Evolutionary conservation across 2,797 vertebrate species (phyloP).

Genomic region (Champsocephalus gunnari): DNA sequence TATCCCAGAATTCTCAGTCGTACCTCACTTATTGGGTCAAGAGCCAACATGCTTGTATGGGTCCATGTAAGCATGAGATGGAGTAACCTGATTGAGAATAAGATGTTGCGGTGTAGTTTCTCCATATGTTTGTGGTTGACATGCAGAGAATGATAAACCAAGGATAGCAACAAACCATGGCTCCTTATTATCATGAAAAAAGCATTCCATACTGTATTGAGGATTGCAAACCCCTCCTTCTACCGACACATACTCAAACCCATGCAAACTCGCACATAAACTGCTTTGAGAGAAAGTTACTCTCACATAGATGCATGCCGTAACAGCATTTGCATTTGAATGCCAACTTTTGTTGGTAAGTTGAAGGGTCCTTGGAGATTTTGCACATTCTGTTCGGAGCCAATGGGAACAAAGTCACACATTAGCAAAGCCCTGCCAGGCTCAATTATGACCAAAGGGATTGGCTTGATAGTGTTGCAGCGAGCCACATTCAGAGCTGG

Average conservation of each 20-base stretch:
- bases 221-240: slow-evolving; percentile 39
- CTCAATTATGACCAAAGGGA: slow-evolving; percentile 79
- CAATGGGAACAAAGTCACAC: slow-evolving; percentile 82
- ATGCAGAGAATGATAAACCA: slow-evolving; percentile 47
- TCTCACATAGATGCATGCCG: slow-evolving; percentile 76
- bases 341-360: slow-evolving; percentile 85
- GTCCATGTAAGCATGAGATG: not conserved
- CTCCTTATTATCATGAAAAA: slow-evolving; percentile 77
- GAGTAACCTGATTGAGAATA: slow-evolving; percentile 1
- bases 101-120: slow-evolving; percentile 4
- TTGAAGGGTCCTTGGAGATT: slow-evolving; percentile 85
- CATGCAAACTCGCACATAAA: slow-evolving; percentile 9
- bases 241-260: slow-evolving; percentile 5
- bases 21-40: not conserved
- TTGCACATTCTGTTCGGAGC: slow-evolving; percentile 78
- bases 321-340: slow-evolving; percentile 85
- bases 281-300: slow-evolving; percentile 74
- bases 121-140: slow-evolving; percentile 20
- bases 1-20: not conserved
- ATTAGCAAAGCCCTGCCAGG: slow-evolving; percentile 80
- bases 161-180: slow-evolving; percentile 32
- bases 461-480: slow-evolving; percentile 69
- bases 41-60: not conserved
- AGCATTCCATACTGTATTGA: slow-evolving; percentile 73
- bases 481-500: slow-evolving; percentile 58